These are phyloP conservation scores for Pelusios castaneus DNA, from an alignment of 2,113 vertebrate species.

Conservation along the genomic window DNA sequence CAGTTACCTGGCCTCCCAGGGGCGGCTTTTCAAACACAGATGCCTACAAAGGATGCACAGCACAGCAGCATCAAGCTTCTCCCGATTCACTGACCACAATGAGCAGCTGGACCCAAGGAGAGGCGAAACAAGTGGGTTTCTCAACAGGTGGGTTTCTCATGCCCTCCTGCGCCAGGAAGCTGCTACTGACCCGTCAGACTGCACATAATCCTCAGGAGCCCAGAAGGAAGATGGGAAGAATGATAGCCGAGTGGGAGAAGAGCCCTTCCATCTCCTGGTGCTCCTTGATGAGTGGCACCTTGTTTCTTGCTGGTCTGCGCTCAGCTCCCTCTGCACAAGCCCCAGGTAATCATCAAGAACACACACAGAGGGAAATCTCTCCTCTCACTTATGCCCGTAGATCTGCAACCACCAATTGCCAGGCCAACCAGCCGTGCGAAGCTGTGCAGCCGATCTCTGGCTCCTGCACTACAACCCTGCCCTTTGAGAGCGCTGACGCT, in stretches of 20 bases:
- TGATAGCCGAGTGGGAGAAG: background rate
- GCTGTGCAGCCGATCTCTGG: background rate
- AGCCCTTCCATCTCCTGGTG: background rate
- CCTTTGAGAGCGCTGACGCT: background rate
- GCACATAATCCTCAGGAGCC: background rate
- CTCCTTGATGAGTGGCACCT: background rate
- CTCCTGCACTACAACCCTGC: background rate
- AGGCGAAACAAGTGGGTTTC: background rate
- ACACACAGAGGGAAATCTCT: background rate
- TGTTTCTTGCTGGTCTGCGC: background rate
- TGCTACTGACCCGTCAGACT: background rate
- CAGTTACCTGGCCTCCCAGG: background rate
- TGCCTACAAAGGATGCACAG: background rate
- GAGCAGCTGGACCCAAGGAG: too few species aligned
- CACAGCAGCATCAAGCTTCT: too few species aligned
- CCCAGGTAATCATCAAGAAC: background rate
- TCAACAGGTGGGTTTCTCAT: background rate
- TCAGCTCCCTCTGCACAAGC: background rate
- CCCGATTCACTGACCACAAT: too few species aligned
- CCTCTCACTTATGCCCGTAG: background rate
- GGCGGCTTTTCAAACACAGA: background rate
- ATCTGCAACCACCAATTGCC: background rate
- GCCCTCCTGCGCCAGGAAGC: too few species aligned
- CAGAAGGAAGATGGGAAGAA: background rate
- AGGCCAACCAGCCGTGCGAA: background rate